Conservation (phyloP, 2,888 invertebrate species). For the Nomada fabriciana region DNA sequence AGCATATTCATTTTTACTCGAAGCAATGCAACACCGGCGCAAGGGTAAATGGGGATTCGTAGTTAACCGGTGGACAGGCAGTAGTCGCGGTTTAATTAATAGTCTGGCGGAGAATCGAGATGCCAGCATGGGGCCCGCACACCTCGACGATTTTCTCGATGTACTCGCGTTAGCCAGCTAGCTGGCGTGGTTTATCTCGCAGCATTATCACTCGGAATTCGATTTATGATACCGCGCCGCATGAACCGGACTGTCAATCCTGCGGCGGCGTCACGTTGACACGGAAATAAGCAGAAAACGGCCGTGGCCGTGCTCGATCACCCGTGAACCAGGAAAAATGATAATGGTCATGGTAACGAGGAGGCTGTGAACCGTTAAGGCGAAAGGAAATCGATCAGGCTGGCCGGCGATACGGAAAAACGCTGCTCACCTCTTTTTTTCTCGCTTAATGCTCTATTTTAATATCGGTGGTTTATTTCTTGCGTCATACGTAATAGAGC, state of each 20-base stretch:
- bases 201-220: constrained; percentile 51
- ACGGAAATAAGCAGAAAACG: constrained; percentile 38
- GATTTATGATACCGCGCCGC: constrained; percentile 39
- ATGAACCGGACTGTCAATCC: constrained; percentile 34
- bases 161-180: background rate
- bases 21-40: background rate
- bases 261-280: constrained; percentile 24
- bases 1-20: no score
- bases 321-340: constrained; percentile 54
- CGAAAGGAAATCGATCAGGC: constrained; percentile 27
- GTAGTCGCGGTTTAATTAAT: constrained; percentile 74
- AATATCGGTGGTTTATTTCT: constrained; percentile 19
- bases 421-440: background rate
- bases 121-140: constrained; percentile 67
- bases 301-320: constrained; percentile 47
- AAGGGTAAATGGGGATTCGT: constrained; percentile 45
- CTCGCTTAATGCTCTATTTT: constrained; percentile 20
- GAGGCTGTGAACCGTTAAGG: constrained; percentile 23
- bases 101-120: constrained; percentile 58
- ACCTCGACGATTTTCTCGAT: constrained; percentile 57
- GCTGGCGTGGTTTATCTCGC: constrained; percentile 42
- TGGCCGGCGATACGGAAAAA: constrained; percentile 21
- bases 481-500: constrained; percentile 17
- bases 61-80: constrained; percentile 67
- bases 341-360: constrained; percentile 45